Base-by-base conservation (phyloP, 2,797 vertebrate genomes). In the Limosa lapponica region DNA sequence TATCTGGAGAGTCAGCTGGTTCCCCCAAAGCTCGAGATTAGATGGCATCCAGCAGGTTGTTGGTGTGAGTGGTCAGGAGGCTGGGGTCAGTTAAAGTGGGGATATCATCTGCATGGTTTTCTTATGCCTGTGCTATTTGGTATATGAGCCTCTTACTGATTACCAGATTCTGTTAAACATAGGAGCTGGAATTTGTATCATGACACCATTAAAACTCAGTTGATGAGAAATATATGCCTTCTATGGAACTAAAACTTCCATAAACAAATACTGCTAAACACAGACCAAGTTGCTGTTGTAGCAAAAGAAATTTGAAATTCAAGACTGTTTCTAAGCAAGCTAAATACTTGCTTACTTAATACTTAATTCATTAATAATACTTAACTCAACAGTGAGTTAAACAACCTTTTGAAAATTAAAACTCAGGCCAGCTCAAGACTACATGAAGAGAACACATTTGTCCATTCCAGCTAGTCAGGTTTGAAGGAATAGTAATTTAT, bases 21-120 rank as follows among this genome's bases (percentile, higher is more conserved):
- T 67, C 37, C 12, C 46, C 36, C 24, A 51, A 9, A 54, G 22
- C 27, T 25, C 13, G 34, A 82, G 16, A 11, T 34, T 44, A 74
- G 37, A 25, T 41, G 30, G 7, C 67, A 80, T 43, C 3, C 66
- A 77, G 39, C 2, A 28, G 7, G 6, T 32, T 36, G 44, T 13
- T 25, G 54, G 7, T n/a, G 51, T 62, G 67, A 49, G 27, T 11
- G 11, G 13, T 17, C 18, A 37, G 61, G 12, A 65, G 69, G 32
- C 37, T 67, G 44, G 28, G 49, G 54, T 71, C 62, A 61, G 51
- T 18, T 46, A 2, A 74, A 74, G 41, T 6, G 32, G 14, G 0
- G 0, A 2, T 18, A 18, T 30, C 1, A 0, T 12, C 57, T 74
- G 15, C 0, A 0, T 5, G 8, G 16, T 13, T 64, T 61, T 70